Conservation (phyloP, 2,113 vertebrate genomes). For the Gymnocephalus cernua region DNA sequence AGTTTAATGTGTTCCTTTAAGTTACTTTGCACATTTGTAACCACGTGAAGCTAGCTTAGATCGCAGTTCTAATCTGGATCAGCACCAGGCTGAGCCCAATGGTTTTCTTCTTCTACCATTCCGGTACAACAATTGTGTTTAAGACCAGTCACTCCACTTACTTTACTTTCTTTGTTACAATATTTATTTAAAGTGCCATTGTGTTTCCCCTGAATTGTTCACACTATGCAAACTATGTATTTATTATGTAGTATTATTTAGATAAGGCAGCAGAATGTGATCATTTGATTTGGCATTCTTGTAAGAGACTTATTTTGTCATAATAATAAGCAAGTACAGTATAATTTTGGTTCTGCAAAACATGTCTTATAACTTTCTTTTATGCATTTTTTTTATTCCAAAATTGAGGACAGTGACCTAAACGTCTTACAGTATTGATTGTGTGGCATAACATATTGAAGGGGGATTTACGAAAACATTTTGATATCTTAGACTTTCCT, state of each 20-base stretch:
- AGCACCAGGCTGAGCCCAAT: not conserved
- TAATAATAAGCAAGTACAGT: slow-evolving; percentile 27
- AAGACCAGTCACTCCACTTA: slow-evolving; percentile 35
- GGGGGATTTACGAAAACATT: not conserved
- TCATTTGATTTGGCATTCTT: slow-evolving; percentile 29
- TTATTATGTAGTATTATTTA: slow-evolving; percentile 88
- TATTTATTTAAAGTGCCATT: slow-evolving; percentile 83
- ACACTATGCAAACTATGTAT: slow-evolving; percentile 95
- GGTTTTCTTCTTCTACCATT: slow-evolving; percentile 32
- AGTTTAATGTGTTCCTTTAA: not conserved
- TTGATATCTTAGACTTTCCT: slow-evolving; percentile 46
- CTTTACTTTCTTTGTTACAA: slow-evolving; percentile 42
- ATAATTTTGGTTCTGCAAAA: slow-evolving; percentile 46
- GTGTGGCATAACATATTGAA: slow-evolving; percentile 19
- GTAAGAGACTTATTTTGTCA: slow-evolving; percentile 23
- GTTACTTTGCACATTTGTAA: not conserved
- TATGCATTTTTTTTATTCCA: slow-evolving; percentile 49
- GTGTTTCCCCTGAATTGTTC: slow-evolving; percentile 84
- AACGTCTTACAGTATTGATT: slow-evolving; percentile 62
- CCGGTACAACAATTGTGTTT: slow-evolving; percentile 4
- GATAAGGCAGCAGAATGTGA: slow-evolving; percentile 65
- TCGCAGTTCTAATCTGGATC: not conserved
- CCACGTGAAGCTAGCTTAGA: not conserved
- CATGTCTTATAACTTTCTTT: slow-evolving; percentile 48
- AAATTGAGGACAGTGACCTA: slow-evolving; percentile 8